Evolutionary conservation across 1,140 invertebrate genomes (phyloP), one percentile per base, ranked within the genome.

Genomic region (Lysiphlebus fabarum): DNA sequence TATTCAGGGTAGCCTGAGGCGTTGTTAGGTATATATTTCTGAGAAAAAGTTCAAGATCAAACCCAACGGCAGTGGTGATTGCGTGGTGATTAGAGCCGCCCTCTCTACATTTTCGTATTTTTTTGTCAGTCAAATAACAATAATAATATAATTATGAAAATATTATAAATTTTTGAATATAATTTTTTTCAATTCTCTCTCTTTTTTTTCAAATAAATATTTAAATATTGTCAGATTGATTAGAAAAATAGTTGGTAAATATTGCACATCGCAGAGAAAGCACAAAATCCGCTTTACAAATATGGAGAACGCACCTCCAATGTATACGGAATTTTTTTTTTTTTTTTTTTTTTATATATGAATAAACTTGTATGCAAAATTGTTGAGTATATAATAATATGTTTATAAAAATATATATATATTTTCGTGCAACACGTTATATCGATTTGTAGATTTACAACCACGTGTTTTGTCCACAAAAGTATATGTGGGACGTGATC

Each of bases 61-160:
- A 65, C 68, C 69, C 61, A 72, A 67, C 70, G 62, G 73, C 68
- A 76, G 72, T 70, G 69, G 59, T 75, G 72, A 76, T 77, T 74
- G 74, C 70, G 70, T 68, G 73, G 70, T 75, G 72, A 74, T 76
- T 75, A 76, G n/a, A n/a, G 70, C 69, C 73, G 71, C 71, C 69
- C 69, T 67, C 69, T 67, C 70, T 75, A 71, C 65, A 65, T 69
- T 66, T 68, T 64, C 58, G 33, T 34, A 53, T 44, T 38, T 9
- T 14, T 40, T 43, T 44, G 9, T 7, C 1, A 34, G 7, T 17
- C 11, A 40, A 41, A 26, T 6, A 34, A 36, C 8, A 9, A n/a
- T 26, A 45, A 56, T 26, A 47, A 47, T 34, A 54, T 42, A 44
- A 34, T 41, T 14, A n/a, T 26, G 17, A 26, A 26, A 36, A 37